Evolutionary conservation across 2,113 vertebrate species (phyloP).

Genomic region (Neotragus moschatus): DNA sequence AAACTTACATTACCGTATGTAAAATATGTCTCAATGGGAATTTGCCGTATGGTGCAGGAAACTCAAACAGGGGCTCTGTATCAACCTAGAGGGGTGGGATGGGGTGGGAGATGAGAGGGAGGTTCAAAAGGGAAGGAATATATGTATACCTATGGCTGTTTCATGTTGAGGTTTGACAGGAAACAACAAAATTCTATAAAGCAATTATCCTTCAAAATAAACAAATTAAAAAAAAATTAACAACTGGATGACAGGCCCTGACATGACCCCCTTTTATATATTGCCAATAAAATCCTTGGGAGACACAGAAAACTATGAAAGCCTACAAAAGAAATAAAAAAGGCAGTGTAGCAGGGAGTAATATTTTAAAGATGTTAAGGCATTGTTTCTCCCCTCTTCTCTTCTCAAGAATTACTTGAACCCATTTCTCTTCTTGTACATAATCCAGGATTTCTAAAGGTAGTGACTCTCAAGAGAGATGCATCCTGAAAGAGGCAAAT

Average conservation of each 20-base stretch:
- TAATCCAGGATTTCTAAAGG: not conserved
- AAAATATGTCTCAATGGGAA: not conserved
- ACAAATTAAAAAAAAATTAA: not conserved
- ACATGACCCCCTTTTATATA: not conserved
- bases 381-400: not conserved
- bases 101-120: not conserved
- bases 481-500: not conserved
- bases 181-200: not conserved
- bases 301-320: not conserved
- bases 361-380: not conserved
- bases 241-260: not conserved
- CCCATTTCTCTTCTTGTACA: not conserved
- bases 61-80: not conserved
- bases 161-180: not conserved
- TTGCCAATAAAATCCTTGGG: constrained; percentile 14
- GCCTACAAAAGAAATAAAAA: not conserved
- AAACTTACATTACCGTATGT: not conserved
- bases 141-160: not conserved
- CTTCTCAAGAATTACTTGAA: not conserved
- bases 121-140: not conserved
- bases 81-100: not conserved
- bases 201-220: not conserved
- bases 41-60: not conserved
- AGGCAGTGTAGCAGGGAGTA: not conserved
- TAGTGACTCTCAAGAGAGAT: not conserved